phyloP scores from a whole-genome alignment of 2,797 vertebrate genomes.

The Avahi laniger region DNA sequence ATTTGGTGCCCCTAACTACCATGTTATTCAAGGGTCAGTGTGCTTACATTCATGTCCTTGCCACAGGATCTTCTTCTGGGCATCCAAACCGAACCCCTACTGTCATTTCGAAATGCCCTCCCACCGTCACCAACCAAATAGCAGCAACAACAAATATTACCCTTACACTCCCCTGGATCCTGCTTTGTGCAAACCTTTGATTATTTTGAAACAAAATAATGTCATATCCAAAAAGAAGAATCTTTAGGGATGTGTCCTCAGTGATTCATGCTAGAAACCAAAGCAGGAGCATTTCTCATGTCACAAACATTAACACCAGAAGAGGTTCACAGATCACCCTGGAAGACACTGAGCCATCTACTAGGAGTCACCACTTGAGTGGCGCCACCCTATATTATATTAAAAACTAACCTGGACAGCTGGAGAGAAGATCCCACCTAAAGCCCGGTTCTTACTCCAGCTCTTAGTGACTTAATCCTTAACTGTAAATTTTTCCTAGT shows the following conservation, averaged over 20 bases:
- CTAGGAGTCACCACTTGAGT: neutral
- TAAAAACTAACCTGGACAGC: neutral
- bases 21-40: neutral
- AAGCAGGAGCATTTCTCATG: neutral
- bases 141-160: neutral
- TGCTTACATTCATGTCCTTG: neutral
- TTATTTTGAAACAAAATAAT: neutral
- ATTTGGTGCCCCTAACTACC: neutral
- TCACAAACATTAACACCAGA: fast-evolving
- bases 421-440: neutral
- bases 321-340: neutral
- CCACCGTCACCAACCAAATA: neutral
- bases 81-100: neutral
- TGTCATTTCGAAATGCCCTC: neutral
- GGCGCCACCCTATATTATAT: neutral
- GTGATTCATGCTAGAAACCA: neutral
- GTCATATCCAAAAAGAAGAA: neutral
- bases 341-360: neutral
- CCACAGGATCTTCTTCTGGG: neutral
- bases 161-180: neutral
- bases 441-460: neutral
- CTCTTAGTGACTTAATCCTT: neutral
- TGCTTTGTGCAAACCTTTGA: neutral
- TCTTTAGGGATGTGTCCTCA: neutral
- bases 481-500: neutral